Base-by-base conservation (phyloP, 2,888 invertebrate species). In the Scaptomyza polygonia region DNA sequence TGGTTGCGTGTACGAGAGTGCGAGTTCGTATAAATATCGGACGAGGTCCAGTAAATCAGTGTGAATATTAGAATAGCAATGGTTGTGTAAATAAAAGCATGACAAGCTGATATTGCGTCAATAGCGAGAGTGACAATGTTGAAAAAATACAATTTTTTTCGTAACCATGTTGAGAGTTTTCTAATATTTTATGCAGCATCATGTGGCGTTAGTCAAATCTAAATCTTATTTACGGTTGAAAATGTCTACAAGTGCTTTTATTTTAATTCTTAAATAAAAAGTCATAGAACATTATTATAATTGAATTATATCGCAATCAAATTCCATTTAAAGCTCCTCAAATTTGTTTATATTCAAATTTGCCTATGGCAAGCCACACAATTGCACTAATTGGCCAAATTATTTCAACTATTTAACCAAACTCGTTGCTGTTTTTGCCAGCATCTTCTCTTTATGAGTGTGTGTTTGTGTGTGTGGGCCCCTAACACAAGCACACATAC, bases 381-480 rank as follows among this genome's bases (percentile, higher is more conserved):
- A 45, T 61, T 61, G 53, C 56, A 49, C 82, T 86, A 83, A 83
- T 83, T 85, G 71, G 62, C 68, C 65, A 79, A 84, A 85, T 85
- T 81, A 86, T 86, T 86, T 81, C 56, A 83, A 86, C 85, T 83
- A 83, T 87, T 83, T 81, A 62, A 66, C 63, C 52, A 66, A 77
- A 51, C 56, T 55, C 52, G 43, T 49, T 67, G 56, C 47, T 65
- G 62, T 67, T 77, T 57, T 47, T 30, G 43, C 51, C 58, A 51
- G 56, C 58, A 42, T 69, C 67, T 76, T 16, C 9, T 2, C 39
- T 16, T 9, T 1, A 7, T 36, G 7, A 8, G 36, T 7, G 8
- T n/a, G 36, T 36, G n/a, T 34, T 6, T n/a, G 34, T 34, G 32
- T 70, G 43, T 44, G 29, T 18, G 29, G 44, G 14, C 5, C 43